These are phyloP conservation scores for Eugnorisma glareosa DNA, from an alignment of 2,888 invertebrate species.

Conservation along the genomic window DNA sequence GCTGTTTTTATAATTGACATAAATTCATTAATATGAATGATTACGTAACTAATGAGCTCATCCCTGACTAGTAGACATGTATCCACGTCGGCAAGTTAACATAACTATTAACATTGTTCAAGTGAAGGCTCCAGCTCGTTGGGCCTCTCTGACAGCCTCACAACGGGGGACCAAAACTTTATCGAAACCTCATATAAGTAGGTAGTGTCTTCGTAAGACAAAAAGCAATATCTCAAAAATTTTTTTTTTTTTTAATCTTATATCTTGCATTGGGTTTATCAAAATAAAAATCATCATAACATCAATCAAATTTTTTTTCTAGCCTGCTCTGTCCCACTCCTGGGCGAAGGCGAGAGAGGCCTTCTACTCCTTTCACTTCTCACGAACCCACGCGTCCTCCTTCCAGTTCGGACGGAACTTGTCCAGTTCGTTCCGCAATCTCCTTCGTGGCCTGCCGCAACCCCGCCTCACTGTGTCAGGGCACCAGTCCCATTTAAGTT, in stretches of 20 bases:
- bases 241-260: not conserved
- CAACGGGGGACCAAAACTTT: constrained; percentile 78
- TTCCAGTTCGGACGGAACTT: too few species aligned
- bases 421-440: too few species aligned
- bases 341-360: too few species aligned
- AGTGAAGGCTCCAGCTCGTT: constrained; percentile 70
- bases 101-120: constrained; percentile 73
- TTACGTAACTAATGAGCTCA: constrained; percentile 24
- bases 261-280: not conserved
- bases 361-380: too few species aligned
- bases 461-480: too few species aligned
- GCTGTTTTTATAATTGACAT: not conserved
- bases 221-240: not conserved
- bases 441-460: too few species aligned
- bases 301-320: too few species aligned
- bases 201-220: too few species aligned
- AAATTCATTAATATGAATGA: constrained; percentile 22
- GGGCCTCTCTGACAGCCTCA: constrained; percentile 76
- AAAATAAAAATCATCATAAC: not conserved
- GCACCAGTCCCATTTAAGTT: too few species aligned
- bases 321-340: too few species aligned
- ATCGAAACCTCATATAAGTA: constrained; percentile 75
- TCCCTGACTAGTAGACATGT: constrained; percentile 42
- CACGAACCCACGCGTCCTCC: too few species aligned
- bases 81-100: constrained; percentile 71